Evolutionary conservation across 2,888 invertebrate species (phyloP), one percentile per base, ranked within the genome.

Genomic region (Pantelozetes paolii): DNA sequence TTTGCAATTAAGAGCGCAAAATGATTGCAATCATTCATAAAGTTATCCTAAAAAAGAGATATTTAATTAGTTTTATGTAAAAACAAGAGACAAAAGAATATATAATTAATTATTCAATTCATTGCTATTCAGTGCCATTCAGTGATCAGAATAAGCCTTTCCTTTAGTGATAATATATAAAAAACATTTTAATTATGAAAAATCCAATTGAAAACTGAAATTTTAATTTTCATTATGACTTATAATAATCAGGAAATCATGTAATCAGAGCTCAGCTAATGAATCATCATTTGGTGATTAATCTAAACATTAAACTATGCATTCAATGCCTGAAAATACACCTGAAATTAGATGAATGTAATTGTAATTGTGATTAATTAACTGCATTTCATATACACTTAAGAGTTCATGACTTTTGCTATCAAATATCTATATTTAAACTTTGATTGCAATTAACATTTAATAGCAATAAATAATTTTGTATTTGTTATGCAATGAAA

Each of bases 201-300:
- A n/a, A n/a, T n/a, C n/a, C n/a, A 45, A 45, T 45, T 45, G 45
- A 45, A 45, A 45, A n/a, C n/a, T n/a, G n/a, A n/a, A n/a, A n/a
- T n/a, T n/a, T n/a, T n/a, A n/a, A n/a, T n/a, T n/a, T n/a, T n/a
- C n/a, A n/a, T n/a, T n/a, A n/a, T n/a, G n/a, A n/a, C 13, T 45
- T 45, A 13, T 18, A 45, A 45, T 2, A 13, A 9, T n/a, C 2
- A n/a, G 45, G 18, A 45, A 45, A 45, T 13, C 13, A n/a, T 45
- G 50, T 50, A 50, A 50, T 20, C 20, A 50, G 20, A 50, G n/a
- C 50, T 20, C 15, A 50, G n/a, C 20, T 3, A 2, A 50, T 20
- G 50, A 50, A 50, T 50, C 50, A 50, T 50, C 50, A 50, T 50
- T 50, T n/a, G n/a, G n/a, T n/a, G n/a, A n/a, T n/a, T n/a, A n/a